A percentile compares a stretch with the other conserved stretches of the same genome.
Evolutionary conservation across 2,113 vertebrate genomes (phyloP).

Genomic region (Ctenodactylus gundi): DNA sequence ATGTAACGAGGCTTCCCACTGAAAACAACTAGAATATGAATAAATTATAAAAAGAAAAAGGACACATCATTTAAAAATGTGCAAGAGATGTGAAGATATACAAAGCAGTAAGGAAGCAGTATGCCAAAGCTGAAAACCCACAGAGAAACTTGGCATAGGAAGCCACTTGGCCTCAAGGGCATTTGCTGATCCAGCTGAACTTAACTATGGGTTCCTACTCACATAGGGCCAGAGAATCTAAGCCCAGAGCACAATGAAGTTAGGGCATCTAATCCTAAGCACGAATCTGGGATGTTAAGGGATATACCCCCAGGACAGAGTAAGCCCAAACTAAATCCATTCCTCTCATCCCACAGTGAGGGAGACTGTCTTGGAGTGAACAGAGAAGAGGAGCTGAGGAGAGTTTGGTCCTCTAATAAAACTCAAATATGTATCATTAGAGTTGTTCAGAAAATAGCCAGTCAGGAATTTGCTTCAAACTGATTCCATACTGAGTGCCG

Average conservation of each 20-base stretch:
- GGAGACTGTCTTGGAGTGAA: not conserved
- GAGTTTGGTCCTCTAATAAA: not conserved
- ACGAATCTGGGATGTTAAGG: not conserved
- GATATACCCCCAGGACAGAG: not conserved
- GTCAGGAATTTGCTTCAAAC: conserved; percentile 7
- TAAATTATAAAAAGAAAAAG: not conserved
- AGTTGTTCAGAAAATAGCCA: conserved; percentile 15
- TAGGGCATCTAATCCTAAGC: not conserved
- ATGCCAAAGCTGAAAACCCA: not conserved
- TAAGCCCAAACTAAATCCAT: not conserved
- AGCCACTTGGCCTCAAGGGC: not conserved
- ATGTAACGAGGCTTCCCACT: not conserved
- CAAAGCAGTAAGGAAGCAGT: not conserved
- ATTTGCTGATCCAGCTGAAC: not conserved
- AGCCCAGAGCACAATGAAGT: not conserved
- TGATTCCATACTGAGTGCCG: not conserved
- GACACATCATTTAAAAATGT: not conserved
- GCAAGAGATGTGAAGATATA: not conserved
- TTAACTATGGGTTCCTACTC: not conserved
- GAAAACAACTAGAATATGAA: not conserved
- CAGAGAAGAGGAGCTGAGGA: not conserved
- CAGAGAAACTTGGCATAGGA: not conserved
- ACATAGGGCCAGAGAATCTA: not conserved
- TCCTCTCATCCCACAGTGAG: not conserved
- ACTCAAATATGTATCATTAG: not conserved